Evolutionary conservation across 1,140 invertebrate genomes (phyloP).

Genomic region (Oryzaephilus surinamensis): DNA sequence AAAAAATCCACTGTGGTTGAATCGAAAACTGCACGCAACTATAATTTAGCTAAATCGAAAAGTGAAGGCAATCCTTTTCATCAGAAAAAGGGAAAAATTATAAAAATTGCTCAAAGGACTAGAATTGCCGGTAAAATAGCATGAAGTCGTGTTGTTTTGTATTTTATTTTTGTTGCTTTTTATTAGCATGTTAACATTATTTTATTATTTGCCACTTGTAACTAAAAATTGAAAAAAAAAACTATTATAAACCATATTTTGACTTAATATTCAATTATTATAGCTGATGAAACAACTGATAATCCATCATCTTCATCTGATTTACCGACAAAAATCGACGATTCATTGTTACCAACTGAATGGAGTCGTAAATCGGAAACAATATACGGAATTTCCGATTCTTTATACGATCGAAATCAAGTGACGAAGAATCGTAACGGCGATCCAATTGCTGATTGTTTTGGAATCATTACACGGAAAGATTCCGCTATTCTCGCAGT

Average conservation of each 20-base stretch:
- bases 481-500: constrained; percentile 75
- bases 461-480: constrained; percentile 67
- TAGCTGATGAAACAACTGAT: not conserved
- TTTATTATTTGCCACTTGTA: not conserved
- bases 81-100: constrained; percentile 31
- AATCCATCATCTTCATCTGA: not conserved
- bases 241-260: too few species aligned
- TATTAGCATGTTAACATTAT: not conserved
- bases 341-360: constrained; percentile 36
- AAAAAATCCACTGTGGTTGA: not conserved
- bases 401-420: constrained; percentile 71
- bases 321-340: constrained; percentile 7
- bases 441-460: constrained; percentile 84
- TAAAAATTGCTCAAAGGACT: constrained; percentile 25
- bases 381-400: constrained; percentile 60
- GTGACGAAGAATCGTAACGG: constrained; percentile 64
- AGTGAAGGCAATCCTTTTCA: constrained; percentile 34
- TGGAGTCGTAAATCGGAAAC: constrained; percentile 55
- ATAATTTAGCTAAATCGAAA: constrained; percentile 30
- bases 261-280: too few species aligned
- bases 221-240: not conserved
- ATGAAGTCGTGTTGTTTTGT: constrained; percentile 3
- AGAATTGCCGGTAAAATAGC: constrained; percentile 5
- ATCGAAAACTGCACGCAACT: constrained; percentile 15
- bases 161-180: not conserved